Conservation (phyloP, 2,113 vertebrate genomes). For the Potamarius usumacintae region DNA sequence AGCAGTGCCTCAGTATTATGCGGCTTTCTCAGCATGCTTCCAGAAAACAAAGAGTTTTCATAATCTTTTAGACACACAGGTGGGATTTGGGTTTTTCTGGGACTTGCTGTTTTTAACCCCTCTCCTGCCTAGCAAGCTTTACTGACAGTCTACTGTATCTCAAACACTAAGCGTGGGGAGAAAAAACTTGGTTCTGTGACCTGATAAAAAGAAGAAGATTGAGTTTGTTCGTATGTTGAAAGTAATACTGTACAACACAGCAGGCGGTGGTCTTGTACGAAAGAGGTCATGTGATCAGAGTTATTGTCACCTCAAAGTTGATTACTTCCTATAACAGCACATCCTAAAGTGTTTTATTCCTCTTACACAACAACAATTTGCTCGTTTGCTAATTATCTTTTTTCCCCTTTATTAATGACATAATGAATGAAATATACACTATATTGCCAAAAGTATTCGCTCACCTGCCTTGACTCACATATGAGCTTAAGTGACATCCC, state of each 20-base stretch:
- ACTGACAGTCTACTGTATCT: neutral
- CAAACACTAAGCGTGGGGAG: neutral
- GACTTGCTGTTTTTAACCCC: neutral
- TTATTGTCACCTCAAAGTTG: neutral
- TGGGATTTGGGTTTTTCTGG: neutral
- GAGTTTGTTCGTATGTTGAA: neutral
- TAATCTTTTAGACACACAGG: neutral
- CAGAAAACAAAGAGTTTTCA: neutral
- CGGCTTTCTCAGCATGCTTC: neutral
- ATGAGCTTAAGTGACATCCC: too few species aligned
- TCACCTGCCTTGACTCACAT: too few species aligned
- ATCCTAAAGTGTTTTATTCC: too few species aligned
- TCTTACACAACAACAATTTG: too few species aligned
- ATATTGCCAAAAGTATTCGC: too few species aligned
- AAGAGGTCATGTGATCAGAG: neutral
- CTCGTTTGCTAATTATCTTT: too few species aligned
- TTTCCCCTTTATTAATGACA: too few species aligned
- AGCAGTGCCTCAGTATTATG: constrained; percentile 35
- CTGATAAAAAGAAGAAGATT: neutral
- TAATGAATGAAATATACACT: too few species aligned
- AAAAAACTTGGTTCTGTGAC: neutral
- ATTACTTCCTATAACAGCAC: neutral
- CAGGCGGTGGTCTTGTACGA: neutral
- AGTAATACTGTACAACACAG: neutral
- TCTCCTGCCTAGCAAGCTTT: neutral